Evolutionary conservation across 2,797 vertebrate species (phyloP).

Genomic region (Xenops minutus): DNA sequence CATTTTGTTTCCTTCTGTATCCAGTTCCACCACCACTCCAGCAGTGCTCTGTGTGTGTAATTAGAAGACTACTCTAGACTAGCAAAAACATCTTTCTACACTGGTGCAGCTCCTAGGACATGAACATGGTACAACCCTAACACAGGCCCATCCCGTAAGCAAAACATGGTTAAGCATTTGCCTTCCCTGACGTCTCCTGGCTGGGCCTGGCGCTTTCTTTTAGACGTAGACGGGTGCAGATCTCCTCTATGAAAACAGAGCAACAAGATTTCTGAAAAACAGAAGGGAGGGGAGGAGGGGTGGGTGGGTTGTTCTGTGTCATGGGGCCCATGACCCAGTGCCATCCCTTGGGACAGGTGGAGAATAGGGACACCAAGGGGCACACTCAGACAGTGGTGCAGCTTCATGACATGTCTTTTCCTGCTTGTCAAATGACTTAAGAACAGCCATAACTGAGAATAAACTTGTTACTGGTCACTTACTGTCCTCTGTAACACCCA

Average conservation of each 20-base stretch:
- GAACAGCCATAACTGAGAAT: not conserved
- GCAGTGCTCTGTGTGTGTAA: not conserved
- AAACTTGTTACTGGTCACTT: not conserved
- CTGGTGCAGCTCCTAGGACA: not conserved
- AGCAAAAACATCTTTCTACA: conserved; percentile 5
- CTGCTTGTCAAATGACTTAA: not conserved
- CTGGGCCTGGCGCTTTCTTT: conserved; percentile 42
- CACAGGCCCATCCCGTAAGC: not conserved
- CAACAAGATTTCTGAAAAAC: conserved; percentile 85
- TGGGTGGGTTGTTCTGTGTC: not conserved
- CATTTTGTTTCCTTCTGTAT: not conserved
- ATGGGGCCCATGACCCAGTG: fast-evolving
- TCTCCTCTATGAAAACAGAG: conserved; percentile 81
- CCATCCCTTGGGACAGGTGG: fast-evolving
- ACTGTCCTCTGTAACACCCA: not conserved
- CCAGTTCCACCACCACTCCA: not conserved
- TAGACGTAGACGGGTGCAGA: conserved; percentile 78
- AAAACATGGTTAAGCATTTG: conserved; percentile 71
- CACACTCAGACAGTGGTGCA: fast-evolving
- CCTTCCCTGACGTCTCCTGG: conserved; percentile 78
- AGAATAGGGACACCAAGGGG: not conserved
- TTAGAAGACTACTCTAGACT: conserved; percentile 30
- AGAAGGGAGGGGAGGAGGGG: not conserved
- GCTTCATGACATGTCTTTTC: not conserved
- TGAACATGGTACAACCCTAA: not conserved